Evolutionary conservation across 2,888 invertebrate genomes (phyloP), one percentile per base, ranked within the genome.

Genomic region (Pseudococcus viburni): DNA sequence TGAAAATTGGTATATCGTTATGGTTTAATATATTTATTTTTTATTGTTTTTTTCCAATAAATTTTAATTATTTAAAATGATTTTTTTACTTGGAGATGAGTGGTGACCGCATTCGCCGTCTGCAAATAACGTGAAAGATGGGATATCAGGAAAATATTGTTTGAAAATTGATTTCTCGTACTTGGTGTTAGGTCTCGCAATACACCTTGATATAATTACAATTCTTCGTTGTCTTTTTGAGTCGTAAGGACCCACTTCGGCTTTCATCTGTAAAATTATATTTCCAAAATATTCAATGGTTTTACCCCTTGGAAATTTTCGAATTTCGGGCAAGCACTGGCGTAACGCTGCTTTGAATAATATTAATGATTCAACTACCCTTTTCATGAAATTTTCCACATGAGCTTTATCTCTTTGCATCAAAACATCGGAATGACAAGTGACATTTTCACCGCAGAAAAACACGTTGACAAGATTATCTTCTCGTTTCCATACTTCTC

Each of bases 61-160:
- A 17, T 39, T 12, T 77, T 15, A n/a, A 26, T 73, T 17, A 73
- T 73, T 73, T 39, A 39, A 73, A 73, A 77, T 9, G 3, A 77
- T 1, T 12, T 33, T n/a, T 42, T 83, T 46, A 83, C 80, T 12
- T 83, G 39, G 8, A 12, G 9, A 26, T 46, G 39, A 42, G 8
- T 83, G 42, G 19, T 46, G 12, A 19, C 42, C 80, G 46, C 19
- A 42, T 83, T 83, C 80, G 19, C 80, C 80, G 19, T 46, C 19
- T 19, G 19, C 39, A 3, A 83, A 19, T 19, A 83, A 83, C 19
- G 46, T 83, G 9, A 83, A 83, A 17, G 80, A 15, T 46, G 80
- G 46, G 9, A 83, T 11, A n/a, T 83, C 80, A 9, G 80, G 80
- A 83, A 83, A 83, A 46, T 83, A 46, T 83, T 83, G n/a, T 46